These are phyloP conservation scores for Pseudorasbora parva DNA, from an alignment of 2,113 vertebrate species.

Conservation along the genomic window DNA sequence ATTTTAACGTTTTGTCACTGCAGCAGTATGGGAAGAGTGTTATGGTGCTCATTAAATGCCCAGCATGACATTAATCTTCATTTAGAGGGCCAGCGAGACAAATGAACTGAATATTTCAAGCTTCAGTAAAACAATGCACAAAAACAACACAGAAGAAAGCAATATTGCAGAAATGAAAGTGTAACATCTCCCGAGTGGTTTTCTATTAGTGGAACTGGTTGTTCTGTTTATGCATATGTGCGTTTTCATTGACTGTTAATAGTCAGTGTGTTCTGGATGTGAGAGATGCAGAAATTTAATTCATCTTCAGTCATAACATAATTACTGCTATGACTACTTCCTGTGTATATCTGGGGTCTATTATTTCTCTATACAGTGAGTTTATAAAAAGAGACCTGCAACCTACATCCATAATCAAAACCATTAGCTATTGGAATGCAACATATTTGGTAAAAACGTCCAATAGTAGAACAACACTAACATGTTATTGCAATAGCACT, in stretches of 20 bases:
- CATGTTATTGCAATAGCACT: constrained; percentile 67
- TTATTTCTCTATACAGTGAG: constrained; percentile 53
- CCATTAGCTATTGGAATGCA: constrained; percentile 58
- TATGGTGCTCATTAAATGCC: constrained; percentile 31
- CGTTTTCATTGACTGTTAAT: constrained; percentile 17
- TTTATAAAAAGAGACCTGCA: constrained; percentile 61
- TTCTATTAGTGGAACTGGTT: constrained; percentile 31
- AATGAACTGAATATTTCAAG: constrained; percentile 33
- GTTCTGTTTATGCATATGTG: constrained; percentile 27
- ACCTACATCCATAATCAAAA: constrained; percentile 62
- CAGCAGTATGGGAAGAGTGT: not conserved
- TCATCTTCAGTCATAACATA: not conserved
- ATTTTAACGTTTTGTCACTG: constrained; percentile 17
- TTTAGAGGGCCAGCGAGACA: constrained; percentile 34
- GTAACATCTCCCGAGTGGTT: constrained; percentile 48
- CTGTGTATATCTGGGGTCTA: constrained; percentile 60
- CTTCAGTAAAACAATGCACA: constrained; percentile 33
- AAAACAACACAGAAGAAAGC: constrained; percentile 30
- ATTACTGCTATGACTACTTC: constrained; percentile 35
- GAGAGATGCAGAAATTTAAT: not conserved
- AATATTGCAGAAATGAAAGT: constrained; percentile 26
- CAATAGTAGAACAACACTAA: constrained; percentile 53
- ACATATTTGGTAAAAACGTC: constrained; percentile 63
- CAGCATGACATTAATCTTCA: constrained; percentile 40
- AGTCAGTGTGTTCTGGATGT: not conserved